Evolutionary conservation across 2,888 invertebrate species (phyloP), one percentile per base, ranked within the genome.

Genomic region (Caenorhabditis afra): DNA sequence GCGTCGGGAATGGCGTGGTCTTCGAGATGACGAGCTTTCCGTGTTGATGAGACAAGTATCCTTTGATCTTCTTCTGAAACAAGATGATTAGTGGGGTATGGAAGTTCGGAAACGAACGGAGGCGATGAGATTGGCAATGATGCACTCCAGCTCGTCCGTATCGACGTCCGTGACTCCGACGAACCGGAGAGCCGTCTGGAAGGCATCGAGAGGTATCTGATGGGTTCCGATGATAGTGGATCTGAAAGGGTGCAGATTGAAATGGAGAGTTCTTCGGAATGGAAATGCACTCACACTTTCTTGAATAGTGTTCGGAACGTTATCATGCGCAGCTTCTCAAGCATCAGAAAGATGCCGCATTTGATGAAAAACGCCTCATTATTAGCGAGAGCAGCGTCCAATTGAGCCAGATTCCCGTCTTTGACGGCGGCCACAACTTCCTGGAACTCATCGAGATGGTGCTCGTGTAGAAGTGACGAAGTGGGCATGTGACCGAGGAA

Each of bases 1-100:
- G 86, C 1, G 91, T 86, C n/a, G 98, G 98, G 91, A 99, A 99
- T 0, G 98, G 95, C 45, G 75, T 74, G 92, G 96, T 96, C 91
- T 99, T 99, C 88, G 97, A 97, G 53, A 99, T 95, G 57, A 99
- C 98, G 70, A 99, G 93, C 91, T 97, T 97, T 91, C 96, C 94
- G 91, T 99, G 97, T 87, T 95, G 95, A 92, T 96, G 95, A 0
- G 97, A 97, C 89, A 99, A 96, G 91, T 99, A 99, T 0, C 99
- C 98, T 91, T 97, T 97, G 86, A 99, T 96, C 92, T 96, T 97
- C 23, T 96, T 96, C 91, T 92, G 90, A 52, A 68, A 82, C 74
- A 45, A 29, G 3, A 14, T n/a, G 29, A n/a, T n/a, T n/a, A n/a
- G n/a, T n/a, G n/a, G n/a, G n/a, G n/a, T n/a, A n/a, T n/a, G n/a